These are phyloP conservation scores for Suricata suricatta DNA, from an alignment of 2,113 vertebrate species.

Conservation along the genomic window DNA sequence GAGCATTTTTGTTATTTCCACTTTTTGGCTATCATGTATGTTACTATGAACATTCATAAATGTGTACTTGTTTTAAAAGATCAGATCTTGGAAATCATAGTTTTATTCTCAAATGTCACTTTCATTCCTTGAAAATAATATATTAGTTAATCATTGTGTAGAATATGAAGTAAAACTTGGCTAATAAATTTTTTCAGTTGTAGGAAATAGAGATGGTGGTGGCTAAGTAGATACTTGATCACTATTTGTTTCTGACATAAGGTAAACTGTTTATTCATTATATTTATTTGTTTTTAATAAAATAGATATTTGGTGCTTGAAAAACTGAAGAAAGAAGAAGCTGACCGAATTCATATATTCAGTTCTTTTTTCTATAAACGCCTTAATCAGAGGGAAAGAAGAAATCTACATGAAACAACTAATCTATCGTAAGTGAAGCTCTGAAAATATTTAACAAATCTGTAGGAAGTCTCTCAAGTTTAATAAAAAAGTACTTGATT, in stretches of 20 bases:
- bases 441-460: constrained; percentile 25
- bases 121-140: constrained; percentile 7
- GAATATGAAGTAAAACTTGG: constrained; percentile 1
- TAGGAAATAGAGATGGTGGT: constrained; percentile 8
- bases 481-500: neutral
- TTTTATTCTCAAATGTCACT: neutral
- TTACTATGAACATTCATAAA: neutral
- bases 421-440: constrained; percentile 93
- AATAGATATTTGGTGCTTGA: constrained; percentile 96
- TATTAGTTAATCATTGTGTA: neutral
- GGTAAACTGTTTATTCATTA: neutral
- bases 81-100: neutral
- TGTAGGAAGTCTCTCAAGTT: neutral
- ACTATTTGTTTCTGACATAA: neutral
- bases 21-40: neutral
- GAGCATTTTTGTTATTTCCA: neutral
- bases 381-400: constrained; percentile 96
- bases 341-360: constrained; percentile 96
- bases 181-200: neutral
- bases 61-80: neutral
- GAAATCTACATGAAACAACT: constrained; percentile 89
- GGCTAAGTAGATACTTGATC: neutral
- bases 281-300: constrained; percentile 52
- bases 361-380: constrained; percentile 99
- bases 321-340: constrained; percentile 95